These are phyloP conservation scores for Cheiracanthium punctorium DNA, from an alignment of 2,888 invertebrate genomes.

Conservation along the genomic window DNA sequence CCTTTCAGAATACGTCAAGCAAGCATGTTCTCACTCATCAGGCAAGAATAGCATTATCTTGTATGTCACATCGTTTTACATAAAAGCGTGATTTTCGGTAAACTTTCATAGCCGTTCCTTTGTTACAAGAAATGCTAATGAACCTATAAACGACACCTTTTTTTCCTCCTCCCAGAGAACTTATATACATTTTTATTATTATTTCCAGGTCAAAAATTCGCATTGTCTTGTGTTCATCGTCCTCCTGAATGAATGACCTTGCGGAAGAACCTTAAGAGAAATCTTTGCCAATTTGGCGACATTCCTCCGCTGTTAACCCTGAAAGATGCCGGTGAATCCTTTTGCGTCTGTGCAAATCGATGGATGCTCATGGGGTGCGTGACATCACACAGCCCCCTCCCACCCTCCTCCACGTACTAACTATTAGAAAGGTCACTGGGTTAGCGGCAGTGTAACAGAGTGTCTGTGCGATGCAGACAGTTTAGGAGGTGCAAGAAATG, in stretches of 20 bases:
- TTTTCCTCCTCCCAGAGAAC: too few species aligned
- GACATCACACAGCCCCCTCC: slow-evolving; percentile 41
- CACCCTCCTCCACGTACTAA: slow-evolving; percentile 24
- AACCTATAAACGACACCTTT: too few species aligned
- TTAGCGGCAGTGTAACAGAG: slow-evolving; percentile 22
- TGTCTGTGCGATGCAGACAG: slow-evolving; percentile 2
- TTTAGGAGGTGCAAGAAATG: too few species aligned
- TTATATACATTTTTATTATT: too few species aligned
- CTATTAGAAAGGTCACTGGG: slow-evolving; percentile 67
- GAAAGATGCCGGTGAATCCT: slow-evolving; percentile 25
- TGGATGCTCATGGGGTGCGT: slow-evolving; percentile 39
- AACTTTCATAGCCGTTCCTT: too few species aligned
- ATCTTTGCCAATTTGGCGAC: slow-evolving; percentile 47
- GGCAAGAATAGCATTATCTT: too few species aligned
- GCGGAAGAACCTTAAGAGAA: neutral
- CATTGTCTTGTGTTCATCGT: neutral
- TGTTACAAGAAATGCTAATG: too few species aligned
- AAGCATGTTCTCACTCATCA: too few species aligned
- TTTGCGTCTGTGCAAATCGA: slow-evolving; percentile 58
- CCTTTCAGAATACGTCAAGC: too few species aligned
- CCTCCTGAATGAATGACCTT: neutral
- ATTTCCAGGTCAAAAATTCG: neutral
- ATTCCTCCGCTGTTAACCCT: slow-evolving; percentile 50
- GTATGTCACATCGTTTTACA: too few species aligned
- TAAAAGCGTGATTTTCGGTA: too few species aligned